A percentile compares a stretch with the other conserved stretches of the same genome.
Evolutionary conservation across 2,888 invertebrate species (phyloP).

Genomic region (Antheraea yamamai): DNA sequence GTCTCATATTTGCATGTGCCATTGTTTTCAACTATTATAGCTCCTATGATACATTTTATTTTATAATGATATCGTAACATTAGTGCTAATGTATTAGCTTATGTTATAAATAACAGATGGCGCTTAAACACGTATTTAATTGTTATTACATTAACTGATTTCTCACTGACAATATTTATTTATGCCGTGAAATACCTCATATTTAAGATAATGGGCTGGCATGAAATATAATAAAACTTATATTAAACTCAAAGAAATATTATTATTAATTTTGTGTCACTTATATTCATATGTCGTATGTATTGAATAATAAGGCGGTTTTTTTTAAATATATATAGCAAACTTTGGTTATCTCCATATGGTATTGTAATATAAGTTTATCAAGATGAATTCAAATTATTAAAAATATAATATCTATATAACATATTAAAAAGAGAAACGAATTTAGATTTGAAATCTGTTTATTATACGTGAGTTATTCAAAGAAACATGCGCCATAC

Average conservation of each 20-base stretch:
- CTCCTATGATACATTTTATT: background rate
- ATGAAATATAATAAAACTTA: background rate
- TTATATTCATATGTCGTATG: no score
- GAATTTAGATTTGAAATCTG: background rate
- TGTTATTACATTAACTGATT: background rate
- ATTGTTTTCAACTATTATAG: conserved; percentile 34
- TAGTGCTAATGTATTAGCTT: background rate
- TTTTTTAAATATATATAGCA: background rate
- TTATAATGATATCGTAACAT: background rate
- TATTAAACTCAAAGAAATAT: background rate
- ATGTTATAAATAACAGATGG: background rate
- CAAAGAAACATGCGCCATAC: background rate
- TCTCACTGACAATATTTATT: background rate
- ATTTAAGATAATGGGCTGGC: background rate
- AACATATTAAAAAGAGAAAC: background rate
- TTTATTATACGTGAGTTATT: background rate
- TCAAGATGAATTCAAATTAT: background rate
- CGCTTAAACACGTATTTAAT: no score
- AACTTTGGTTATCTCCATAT: background rate
- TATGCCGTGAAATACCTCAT: background rate
- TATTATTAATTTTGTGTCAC: background rate
- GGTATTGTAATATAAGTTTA: background rate
- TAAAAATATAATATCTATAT: background rate
- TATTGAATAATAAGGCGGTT: background rate
- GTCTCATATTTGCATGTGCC: conserved; percentile 49